Conservation (phyloP, 2,888 invertebrate genomes). For the Catocala sponsa region DNA sequence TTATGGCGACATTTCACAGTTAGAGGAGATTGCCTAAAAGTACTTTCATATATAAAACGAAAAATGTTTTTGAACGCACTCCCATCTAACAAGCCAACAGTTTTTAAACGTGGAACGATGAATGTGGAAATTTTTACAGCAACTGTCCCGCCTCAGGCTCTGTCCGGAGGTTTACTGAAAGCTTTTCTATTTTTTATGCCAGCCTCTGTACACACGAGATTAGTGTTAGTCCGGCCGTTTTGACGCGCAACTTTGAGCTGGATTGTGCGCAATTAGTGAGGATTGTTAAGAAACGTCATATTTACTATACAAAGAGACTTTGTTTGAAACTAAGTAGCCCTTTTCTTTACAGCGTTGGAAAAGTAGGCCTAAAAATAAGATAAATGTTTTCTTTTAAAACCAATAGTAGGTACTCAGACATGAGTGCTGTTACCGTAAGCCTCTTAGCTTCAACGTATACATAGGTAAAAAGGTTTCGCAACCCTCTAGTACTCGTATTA, state of each 20-base stretch:
- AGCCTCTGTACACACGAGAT: conserved; percentile 26
- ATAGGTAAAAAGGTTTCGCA: no score
- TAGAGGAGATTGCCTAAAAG: no score
- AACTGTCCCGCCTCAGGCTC: conserved; percentile 20
- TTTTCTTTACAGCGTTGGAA: no score
- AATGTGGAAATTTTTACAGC: conserved; percentile 25
- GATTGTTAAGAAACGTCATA: conserved; percentile 11
- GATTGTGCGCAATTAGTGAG: conserved; percentile 39
- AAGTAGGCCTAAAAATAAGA: no score
- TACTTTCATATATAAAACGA: no score
- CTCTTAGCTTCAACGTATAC: no score
- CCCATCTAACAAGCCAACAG: conserved; percentile 11
- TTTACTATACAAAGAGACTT: conserved; percentile 6
- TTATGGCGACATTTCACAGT: no score
- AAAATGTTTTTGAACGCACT: no score
- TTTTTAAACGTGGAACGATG: conserved; percentile 21
- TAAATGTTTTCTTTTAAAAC: no score
- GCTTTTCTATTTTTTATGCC: conserved; percentile 29
- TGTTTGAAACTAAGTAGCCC: neutral
- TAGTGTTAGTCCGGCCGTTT: conserved; percentile 39
- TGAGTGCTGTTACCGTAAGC: no score
- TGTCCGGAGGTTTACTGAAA: conserved; percentile 15
- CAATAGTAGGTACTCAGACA: no score
- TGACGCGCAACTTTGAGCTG: conserved; percentile 34
- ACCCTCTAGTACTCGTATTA: no score